Evolutionary conservation across 2,113 vertebrate genomes (phyloP), one percentile per base, ranked within the genome.

Genomic region (Poicephalus meyeri): DNA sequence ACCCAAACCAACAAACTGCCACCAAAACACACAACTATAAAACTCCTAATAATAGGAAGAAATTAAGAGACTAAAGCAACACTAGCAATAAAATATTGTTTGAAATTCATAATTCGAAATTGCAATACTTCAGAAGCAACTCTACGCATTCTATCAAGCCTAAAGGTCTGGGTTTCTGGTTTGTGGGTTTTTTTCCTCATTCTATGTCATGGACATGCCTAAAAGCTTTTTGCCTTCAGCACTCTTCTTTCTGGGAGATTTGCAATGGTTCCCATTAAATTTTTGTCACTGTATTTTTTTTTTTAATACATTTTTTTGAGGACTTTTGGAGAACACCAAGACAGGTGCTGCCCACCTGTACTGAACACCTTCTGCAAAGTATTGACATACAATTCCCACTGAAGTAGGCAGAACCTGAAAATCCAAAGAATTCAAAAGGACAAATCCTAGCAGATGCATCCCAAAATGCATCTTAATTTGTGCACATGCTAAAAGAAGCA

Each of bases 1-100:
- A 0, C 2, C 14, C 31, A 28, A 58, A 58, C 33, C 56, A 37
- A n/a, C 25, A 58, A 13, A 7, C 1, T 18, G 55, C 11, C 41
- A 56, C 5, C 24, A 68, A 69, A 87, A 20, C 56, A 79, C 47
- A 50, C 23, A 56, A 17, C 0, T 35, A 21, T 35, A 89, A 64
- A 6, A 0, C 1, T 8, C 10, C 3, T 17, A 44, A 49, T 2
- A 65, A 37, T 0, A 33, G 49, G 44, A 86, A 80, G 35, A 78
- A 83, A 49, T 7, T 55, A 73, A 64, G 16, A 88, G 18, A 79
- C 35, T 14, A 33, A 86, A 83, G 24, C 24, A 88, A 44, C 4
- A 78, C 10, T 15, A 83, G 42, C 7, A 71, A 46, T 18, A 35
- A 88, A 73, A 7, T 37, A 42, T 28, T 79, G n/a, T 12, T n/a